A percentile compares a stretch with the other conserved stretches of the same genome.
Evolutionary conservation across 2,888 invertebrate species (phyloP).

Genomic region (Eudasyphora cyanicolor): DNA sequence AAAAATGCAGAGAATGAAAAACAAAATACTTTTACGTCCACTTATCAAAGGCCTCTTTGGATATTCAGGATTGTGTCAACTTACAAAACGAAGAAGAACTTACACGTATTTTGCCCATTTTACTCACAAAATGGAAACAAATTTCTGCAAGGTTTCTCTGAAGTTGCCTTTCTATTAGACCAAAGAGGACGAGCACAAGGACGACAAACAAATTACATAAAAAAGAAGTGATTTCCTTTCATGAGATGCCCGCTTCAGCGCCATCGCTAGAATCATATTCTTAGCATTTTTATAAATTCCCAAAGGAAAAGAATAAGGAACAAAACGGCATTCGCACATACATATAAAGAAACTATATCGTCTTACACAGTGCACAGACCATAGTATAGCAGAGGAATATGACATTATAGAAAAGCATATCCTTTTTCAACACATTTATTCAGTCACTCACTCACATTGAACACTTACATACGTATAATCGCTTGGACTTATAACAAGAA

Average conservation of each 20-base stretch:
- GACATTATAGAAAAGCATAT: constrained; percentile 36
- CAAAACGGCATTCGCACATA: too few species aligned
- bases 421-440: constrained; percentile 21
- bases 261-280: constrained; percentile 28
- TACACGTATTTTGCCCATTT: constrained; percentile 56
- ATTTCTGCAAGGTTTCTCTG: constrained; percentile 23
- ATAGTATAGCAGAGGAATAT: not conserved
- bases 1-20: not conserved
- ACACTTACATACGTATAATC: not conserved
- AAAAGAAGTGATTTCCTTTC: not conserved
- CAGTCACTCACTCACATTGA: too few species aligned
- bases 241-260: not conserved
- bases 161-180: constrained; percentile 25
- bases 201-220: not conserved
- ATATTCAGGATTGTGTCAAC: constrained; percentile 54
- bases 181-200: not conserved
- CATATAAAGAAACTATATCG: not conserved
- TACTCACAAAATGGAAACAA: constrained; percentile 38
- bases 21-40: constrained; percentile 35
- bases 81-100: constrained; percentile 46
- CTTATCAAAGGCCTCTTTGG: constrained; percentile 48
- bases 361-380: too few species aligned
- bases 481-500: not conserved
- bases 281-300: constrained; percentile 37
- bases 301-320: not conserved